These are phyloP conservation scores for Lysiphlebus fabarum DNA, from an alignment of 1,140 invertebrate species.

Conservation along the genomic window DNA sequence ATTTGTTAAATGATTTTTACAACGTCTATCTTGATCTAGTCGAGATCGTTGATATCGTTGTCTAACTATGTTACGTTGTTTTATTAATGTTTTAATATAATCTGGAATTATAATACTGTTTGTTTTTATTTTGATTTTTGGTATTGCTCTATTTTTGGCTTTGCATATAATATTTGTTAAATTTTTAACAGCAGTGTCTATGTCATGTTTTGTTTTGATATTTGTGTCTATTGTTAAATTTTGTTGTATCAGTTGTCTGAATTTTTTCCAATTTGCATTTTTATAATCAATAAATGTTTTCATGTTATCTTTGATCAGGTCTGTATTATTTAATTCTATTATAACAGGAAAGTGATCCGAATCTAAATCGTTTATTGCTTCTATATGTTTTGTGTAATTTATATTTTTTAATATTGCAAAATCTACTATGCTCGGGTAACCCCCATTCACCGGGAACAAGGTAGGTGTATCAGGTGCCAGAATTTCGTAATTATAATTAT, in stretches of 20 bases:
- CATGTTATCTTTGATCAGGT: too few species aligned
- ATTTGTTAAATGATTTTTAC: conserved; percentile 16
- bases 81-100: conserved; percentile 22
- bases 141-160: conserved; percentile 7
- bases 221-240: conserved; percentile 8
- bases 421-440: conserved; percentile 11
- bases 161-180: conserved; percentile 8
- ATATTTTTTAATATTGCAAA: conserved; percentile 22
- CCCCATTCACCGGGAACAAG: conserved; percentile 10
- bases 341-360: conserved; percentile 25
- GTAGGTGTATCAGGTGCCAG: conserved; percentile 14
- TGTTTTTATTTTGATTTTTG: background rate
- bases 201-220: conserved; percentile 9
- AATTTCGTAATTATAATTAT: background rate
- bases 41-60: conserved; percentile 23
- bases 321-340: background rate
- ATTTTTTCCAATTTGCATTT: conserved; percentile 26
- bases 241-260: conserved; percentile 19
- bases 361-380: conserved; percentile 25
- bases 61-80: conserved; percentile 22
- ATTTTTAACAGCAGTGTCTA: too few species aligned
- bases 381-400: conserved; percentile 3
- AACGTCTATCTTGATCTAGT: background rate
- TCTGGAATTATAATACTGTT: conserved; percentile 4
- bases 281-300: conserved; percentile 18